Evolutionary conservation across 2,797 vertebrate genomes (phyloP).

Genomic region (Oreochromis mossambicus): DNA sequence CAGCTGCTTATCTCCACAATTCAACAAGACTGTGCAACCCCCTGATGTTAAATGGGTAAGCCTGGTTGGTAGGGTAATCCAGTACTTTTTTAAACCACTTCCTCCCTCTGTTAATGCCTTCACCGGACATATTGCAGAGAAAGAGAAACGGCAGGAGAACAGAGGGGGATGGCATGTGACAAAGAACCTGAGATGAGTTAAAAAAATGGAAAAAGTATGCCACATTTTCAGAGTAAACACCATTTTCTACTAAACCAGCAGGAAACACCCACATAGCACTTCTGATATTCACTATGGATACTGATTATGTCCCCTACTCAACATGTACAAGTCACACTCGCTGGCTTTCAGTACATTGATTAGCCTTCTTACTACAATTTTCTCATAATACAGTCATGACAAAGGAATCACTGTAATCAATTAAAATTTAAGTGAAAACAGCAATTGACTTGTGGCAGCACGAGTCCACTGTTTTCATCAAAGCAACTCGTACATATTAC

Average conservation of each 20-base stretch:
- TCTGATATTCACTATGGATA: neutral
- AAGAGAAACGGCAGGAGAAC: neutral
- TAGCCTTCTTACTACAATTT: conserved; percentile 3
- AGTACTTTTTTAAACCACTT: neutral
- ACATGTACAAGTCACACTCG: neutral
- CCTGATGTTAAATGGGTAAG: conserved; percentile 1
- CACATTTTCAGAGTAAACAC: neutral
- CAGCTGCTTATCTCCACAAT: conserved; percentile 19
- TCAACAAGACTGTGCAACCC: neutral
- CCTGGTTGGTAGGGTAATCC: neutral
- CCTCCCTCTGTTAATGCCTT: neutral
- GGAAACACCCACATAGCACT: neutral
- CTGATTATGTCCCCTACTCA: neutral
- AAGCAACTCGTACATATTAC: neutral
- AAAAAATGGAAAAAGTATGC: neutral
- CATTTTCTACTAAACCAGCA: neutral
- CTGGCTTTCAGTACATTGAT: conserved; percentile 21
- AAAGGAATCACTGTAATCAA: neutral
- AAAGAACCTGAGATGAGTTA: neutral
- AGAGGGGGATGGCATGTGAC: neutral
- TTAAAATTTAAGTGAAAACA: conserved; percentile 15
- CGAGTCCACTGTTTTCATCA: neutral
- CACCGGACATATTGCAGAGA: neutral
- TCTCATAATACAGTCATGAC: conserved; percentile 22
- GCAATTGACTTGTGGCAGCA: neutral